Base-by-base conservation (phyloP, 2,113 vertebrate genomes). In the Leucoraja erinaceus region DNA sequence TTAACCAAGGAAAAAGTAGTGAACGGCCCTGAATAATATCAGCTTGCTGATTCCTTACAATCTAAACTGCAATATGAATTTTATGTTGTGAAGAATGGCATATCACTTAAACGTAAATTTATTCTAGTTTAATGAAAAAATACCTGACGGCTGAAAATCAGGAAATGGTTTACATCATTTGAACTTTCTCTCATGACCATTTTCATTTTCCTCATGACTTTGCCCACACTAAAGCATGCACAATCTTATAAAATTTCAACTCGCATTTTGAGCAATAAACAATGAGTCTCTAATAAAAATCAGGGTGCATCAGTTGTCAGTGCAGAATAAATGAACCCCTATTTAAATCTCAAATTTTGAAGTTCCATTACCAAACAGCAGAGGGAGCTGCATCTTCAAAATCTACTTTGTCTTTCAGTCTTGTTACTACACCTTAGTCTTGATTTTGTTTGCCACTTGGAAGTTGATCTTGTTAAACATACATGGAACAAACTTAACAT, bases 311-410 rank as follows among this genome's bases (percentile, higher is more conserved):
- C 31, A 70, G 20, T 38, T 6, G 68, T 47, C 28, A 0, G 31
- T 90, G 33, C 18, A 22, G 22, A 61, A 61, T 5, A 61, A 86
- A 56, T 56, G 7, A 86, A 86, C 56, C 81, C 47, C 77, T 86
- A 59, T 86, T 86, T 61, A 38, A 38, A 90, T 70, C 66, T 90
- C 63, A 1, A 14, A 66, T 68, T 70, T 22, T 90, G 88, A 90
- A 70, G 31, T 54, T 91, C 33, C 38, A 28, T 47, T 54, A 54
- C 66, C 33, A 91, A 74, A 9, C 90, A 91, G 68, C 66, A 91
- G 90, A 91, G 66, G 90, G 90, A 9, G 90, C 90, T 91, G 90
- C 8, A 25, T 54, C 38, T 47, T 70, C 31, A 68, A 70, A 38
- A 91, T 47, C 5, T 8, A 25, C 16, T 11, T 63, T 11, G 12